Evolutionary conservation across 1,140 invertebrate genomes (phyloP).

Genomic region (Sweltsa coloradensis): DNA sequence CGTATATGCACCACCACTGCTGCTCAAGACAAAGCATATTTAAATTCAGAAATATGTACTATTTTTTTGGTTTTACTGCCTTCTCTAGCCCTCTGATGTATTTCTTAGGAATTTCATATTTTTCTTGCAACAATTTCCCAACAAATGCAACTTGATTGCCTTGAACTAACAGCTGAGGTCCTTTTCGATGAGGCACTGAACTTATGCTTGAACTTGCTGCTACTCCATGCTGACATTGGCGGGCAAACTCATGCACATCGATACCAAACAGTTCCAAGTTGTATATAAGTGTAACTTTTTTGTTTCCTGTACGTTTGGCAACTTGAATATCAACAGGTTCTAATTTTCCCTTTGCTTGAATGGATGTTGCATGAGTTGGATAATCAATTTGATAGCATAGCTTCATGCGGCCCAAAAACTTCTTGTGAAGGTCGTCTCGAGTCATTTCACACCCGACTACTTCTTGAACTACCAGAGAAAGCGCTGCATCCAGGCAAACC

Average conservation of each 20-base stretch:
- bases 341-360: conserved; percentile 58
- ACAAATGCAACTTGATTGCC: conserved; percentile 80
- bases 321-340: conserved; percentile 68
- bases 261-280: conserved; percentile 80
- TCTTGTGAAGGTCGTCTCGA: no score
- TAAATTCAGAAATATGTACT: no score
- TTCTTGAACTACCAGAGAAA: no score
- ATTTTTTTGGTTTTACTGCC: no score
- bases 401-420: conserved; percentile 60
- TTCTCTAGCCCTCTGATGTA: no score
- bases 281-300: conserved; percentile 81
- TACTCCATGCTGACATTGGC: conserved; percentile 68
- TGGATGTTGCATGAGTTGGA: no score
- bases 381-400: conserved; percentile 55
- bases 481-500: no score
- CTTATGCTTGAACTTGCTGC: conserved; percentile 75
- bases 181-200: conserved; percentile 57
- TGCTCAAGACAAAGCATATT: no score
- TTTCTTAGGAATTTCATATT: no score
- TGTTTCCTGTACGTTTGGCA: conserved; percentile 67
- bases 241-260: conserved; percentile 61
- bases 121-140: conserved; percentile 53
- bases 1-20: no score
- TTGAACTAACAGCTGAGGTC: conserved; percentile 72
- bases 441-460: no score